A percentile compares a stretch with the other conserved stretches of the same genome.
phyloP scores from a whole-genome alignment of 2,113 vertebrate genomes.

The Tragelaphus buxtoni region DNA sequence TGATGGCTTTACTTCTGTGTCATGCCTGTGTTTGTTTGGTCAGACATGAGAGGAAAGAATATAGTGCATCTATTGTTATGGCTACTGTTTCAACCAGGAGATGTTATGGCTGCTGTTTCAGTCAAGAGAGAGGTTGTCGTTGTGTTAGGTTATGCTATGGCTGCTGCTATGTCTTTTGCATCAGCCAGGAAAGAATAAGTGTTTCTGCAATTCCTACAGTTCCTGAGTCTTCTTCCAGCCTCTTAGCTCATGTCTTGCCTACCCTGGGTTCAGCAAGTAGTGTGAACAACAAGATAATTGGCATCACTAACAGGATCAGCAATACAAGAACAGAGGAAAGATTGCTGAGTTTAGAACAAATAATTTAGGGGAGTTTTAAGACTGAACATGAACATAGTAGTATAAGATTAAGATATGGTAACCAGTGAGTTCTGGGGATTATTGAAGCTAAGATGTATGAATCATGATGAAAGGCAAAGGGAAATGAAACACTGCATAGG shows the following conservation, averaged over 20 bases:
- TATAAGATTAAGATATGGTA: background rate
- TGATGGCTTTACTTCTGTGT: background rate
- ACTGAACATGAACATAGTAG: background rate
- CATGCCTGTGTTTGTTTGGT: background rate
- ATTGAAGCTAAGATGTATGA: background rate
- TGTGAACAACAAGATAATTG: background rate
- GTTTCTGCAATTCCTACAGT: background rate
- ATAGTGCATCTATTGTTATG: fast-evolving
- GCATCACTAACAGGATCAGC: background rate
- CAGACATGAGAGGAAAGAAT: background rate
- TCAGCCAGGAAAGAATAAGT: background rate
- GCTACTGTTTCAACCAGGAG: background rate
- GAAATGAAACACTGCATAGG: background rate
- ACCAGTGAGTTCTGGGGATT: background rate
- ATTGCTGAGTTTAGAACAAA: background rate
- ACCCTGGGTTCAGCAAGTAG: background rate
- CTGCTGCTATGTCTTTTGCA: background rate
- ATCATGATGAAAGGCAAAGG: background rate
- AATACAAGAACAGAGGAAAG: background rate
- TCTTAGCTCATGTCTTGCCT: background rate
- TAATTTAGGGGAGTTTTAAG: background rate
- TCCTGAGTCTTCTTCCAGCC: background rate
- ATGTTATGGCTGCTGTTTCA: background rate
- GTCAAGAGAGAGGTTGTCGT: background rate
- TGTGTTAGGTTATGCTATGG: background rate